phyloP scores from a whole-genome alignment of 1,140 invertebrate species.

The fruit fly (Drosophila melanogaster) region DNA sequence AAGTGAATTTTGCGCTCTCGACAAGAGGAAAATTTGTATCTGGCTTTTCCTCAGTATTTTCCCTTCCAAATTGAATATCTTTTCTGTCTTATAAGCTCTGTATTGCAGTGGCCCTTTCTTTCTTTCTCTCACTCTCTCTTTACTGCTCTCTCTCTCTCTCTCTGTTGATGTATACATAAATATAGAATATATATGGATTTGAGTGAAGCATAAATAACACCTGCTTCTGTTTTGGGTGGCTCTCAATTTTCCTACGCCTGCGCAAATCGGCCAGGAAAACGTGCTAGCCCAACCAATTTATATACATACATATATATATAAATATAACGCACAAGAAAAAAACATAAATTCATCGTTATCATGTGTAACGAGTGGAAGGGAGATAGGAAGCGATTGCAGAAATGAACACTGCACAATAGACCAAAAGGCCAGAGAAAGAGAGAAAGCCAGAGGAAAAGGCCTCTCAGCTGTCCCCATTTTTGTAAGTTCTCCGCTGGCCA shows the following conservation, averaged over 20 bases:
- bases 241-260: constrained; percentile 32
- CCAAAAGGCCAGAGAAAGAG: background rate
- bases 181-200: constrained; percentile 42
- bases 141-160: constrained; percentile 1
- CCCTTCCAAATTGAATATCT: constrained; percentile 11
- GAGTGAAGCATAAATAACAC: constrained; percentile 58
- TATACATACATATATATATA: constrained; percentile 7
- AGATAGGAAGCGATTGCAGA: constrained; percentile 45
- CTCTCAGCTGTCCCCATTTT: constrained; percentile 57
- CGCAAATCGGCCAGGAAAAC: constrained; percentile 36
- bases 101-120: constrained; percentile 5
- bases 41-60: constrained; percentile 11
- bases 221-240: constrained; percentile 30
- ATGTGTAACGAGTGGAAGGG: constrained; percentile 17
- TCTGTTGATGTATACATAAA: constrained; percentile 53
- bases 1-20: constrained; percentile 40
- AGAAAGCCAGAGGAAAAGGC: constrained; percentile 13
- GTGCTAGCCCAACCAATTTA: constrained; percentile 33
- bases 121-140: background rate
- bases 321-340: background rate
- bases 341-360: constrained; percentile 55
- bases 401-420: constrained; percentile 71
- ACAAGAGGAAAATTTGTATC: constrained; percentile 29
- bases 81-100: constrained; percentile 34
- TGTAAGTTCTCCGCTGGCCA: constrained; percentile 28